Percentiles rank a stretch among this genome's conserved stretches.
Evolutionary conservation across 2,797 vertebrate genomes (phyloP).

Genomic region (Acanthiza pusilla): DNA sequence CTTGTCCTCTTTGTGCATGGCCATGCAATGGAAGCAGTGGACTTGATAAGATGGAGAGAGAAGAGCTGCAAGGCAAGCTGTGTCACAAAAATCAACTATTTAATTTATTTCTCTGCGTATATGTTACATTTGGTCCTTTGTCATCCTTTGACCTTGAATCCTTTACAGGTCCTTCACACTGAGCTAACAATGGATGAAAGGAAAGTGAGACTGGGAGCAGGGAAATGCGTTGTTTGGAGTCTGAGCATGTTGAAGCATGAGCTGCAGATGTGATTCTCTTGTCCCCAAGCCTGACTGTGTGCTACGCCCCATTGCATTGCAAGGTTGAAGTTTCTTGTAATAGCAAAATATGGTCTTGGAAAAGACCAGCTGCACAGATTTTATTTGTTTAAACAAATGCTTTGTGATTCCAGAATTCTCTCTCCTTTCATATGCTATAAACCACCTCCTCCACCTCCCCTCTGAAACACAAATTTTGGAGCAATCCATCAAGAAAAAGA

Average conservation of each 20-base stretch:
- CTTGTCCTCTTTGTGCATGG: background rate
- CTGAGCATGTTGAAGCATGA: slow-evolving; percentile 3
- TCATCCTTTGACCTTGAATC: background rate
- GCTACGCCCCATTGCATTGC: background rate
- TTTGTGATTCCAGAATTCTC: slow-evolving; percentile 31
- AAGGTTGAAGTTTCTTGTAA: slow-evolving; percentile 11
- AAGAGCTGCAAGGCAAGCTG: background rate
- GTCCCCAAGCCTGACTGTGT: background rate
- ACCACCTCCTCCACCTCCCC: background rate
- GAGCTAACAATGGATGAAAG: background rate
- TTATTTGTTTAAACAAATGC: slow-evolving; percentile 47
- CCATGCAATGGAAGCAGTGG: background rate
- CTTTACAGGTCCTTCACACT: background rate
- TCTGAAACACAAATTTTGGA: slow-evolving; percentile 55
- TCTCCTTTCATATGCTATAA: slow-evolving; percentile 33
- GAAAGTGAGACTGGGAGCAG: background rate
- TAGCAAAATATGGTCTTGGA: background rate
- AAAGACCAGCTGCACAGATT: slow-evolving; percentile 1
- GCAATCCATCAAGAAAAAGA: slow-evolving; percentile 40
- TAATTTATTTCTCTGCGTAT: background rate
- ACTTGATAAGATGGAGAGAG: background rate
- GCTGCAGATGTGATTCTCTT: background rate
- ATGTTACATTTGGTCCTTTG: background rate
- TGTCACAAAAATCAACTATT: background rate
- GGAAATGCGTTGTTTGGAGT: background rate